These are phyloP conservation scores for Illadopsis cleaveri DNA, from an alignment of 2,113 vertebrate genomes.

Conservation along the genomic window DNA sequence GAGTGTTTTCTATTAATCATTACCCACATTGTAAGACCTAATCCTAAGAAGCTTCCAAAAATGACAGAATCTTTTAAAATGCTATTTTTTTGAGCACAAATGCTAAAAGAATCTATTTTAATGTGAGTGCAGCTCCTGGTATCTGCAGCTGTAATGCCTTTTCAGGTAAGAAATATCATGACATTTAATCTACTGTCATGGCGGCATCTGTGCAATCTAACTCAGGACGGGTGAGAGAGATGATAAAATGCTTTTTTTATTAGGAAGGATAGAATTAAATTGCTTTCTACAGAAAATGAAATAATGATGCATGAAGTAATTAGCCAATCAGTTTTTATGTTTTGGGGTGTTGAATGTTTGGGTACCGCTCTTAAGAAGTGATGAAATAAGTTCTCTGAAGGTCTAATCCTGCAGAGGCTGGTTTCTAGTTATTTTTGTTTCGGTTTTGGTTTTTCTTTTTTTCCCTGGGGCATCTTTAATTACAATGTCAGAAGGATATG, in stretches of 20 bases:
- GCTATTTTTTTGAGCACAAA: constrained; percentile 43
- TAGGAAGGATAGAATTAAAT: constrained; percentile 75
- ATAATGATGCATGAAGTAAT: constrained; percentile 78
- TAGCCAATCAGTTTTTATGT: constrained; percentile 60
- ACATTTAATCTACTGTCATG: constrained; percentile 78
- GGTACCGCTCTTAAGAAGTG: background rate
- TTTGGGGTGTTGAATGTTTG: constrained; percentile 53
- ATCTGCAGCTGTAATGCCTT: constrained; percentile 64
- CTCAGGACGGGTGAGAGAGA: constrained; percentile 34
- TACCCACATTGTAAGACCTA: constrained; percentile 2
- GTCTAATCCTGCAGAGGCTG: background rate
- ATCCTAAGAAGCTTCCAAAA: constrained; percentile 47
- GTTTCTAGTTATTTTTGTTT: background rate
- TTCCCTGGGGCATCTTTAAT: background rate
- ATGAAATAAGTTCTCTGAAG: constrained; percentile 12
- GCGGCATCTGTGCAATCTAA: constrained; percentile 60
- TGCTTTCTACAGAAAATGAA: constrained; percentile 73
- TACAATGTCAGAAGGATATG: background rate
- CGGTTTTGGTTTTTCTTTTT: background rate
- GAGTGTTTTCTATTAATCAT: constrained; percentile 13
- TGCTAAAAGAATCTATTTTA: constrained; percentile 69
- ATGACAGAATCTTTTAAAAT: constrained; percentile 48
- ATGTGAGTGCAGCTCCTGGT: constrained; percentile 58
- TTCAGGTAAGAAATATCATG: constrained; percentile 76
- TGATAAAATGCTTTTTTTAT: constrained; percentile 75